Evolutionary conservation across 2,797 vertebrate genomes (phyloP), one percentile per base, ranked within the genome.

Genomic region (Acestrorhynchus altus): DNA sequence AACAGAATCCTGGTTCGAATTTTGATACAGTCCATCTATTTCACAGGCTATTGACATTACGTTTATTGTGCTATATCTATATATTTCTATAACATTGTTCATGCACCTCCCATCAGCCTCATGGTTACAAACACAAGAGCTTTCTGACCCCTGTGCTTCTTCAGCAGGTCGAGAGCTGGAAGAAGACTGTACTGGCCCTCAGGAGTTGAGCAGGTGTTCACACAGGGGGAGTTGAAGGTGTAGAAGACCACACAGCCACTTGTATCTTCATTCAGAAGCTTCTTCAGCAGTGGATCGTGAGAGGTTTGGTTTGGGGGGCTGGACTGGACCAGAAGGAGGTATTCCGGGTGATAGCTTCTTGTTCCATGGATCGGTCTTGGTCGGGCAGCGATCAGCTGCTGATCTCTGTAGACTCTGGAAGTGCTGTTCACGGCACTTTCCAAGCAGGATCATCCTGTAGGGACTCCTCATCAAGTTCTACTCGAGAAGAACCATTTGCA

Each of bases 211-310:
- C 67, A 69, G 3, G 9, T 54, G 5, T 3, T 13, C 49, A 70
- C 47, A 24, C 67, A 70, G n/a, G 67, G 67, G 16, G 67, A 70
- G 31, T 54, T 54, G 18, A 13, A 1, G 28, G 49, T 70, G 49
- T 35, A 70, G 68, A 71, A 71, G 9, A 71, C 12, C 2, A 15
- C 11, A 16, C 52, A 71, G 51, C 51, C 52, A 16, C 15, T 24
- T 4, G 0, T 16, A 4, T 69, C n/a, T 54, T 5, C 22, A 6
- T 26, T 5, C n/a, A 71, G 49, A 7, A 71, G 51, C n/a, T 16
- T 16, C 22, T 7, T 4, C 51, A 71, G 40, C 5, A 57, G 68
- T 22, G 68, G 68, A 24, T 56, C 68, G 15, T 42, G 52, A 18
- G 24, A 4, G 46, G 5, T 10, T 8, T 20, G 10, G 16, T 13